Evolutionary conservation across 2,888 invertebrate species (phyloP).

Genomic region (Halictus ligatus): DNA sequence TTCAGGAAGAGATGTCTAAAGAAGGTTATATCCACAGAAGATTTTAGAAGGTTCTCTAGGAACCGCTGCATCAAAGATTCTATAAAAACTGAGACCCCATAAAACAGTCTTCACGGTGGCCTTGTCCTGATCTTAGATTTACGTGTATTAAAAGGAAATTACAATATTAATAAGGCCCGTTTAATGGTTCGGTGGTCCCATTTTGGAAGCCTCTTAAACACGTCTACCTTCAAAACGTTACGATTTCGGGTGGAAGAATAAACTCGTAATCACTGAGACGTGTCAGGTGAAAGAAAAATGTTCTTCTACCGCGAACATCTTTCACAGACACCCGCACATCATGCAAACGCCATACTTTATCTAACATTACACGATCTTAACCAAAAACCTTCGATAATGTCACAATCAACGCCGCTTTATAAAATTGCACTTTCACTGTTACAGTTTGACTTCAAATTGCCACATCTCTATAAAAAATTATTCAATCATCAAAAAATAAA

Average conservation of each 20-base stretch:
- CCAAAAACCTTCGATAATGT: too few relatives aligned
- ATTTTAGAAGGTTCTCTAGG: background rate
- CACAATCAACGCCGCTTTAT: too few relatives aligned
- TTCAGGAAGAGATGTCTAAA: background rate
- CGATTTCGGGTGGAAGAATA: slow-evolving; percentile 41
- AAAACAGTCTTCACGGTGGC: slow-evolving; percentile 77
- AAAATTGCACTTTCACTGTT: too few relatives aligned
- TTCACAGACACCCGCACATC: background rate
- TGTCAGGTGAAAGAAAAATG: slow-evolving; percentile 52
- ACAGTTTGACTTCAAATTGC: too few relatives aligned
- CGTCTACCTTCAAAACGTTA: slow-evolving; percentile 39
- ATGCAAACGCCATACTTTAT: too few relatives aligned
- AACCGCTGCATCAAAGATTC: slow-evolving; percentile 46
- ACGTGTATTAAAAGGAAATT: slow-evolving; percentile 79
- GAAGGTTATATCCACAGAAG: background rate
- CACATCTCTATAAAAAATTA: too few relatives aligned
- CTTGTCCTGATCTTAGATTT: slow-evolving; percentile 78
- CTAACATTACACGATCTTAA: too few relatives aligned
- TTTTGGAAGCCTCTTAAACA: slow-evolving; percentile 50
- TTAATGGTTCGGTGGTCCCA: slow-evolving; percentile 70
- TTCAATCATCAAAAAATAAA: too few relatives aligned
- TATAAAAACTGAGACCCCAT: slow-evolving; percentile 62
- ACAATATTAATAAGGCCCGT: slow-evolving; percentile 79
- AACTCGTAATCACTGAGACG: slow-evolving; percentile 66
- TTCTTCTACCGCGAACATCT: slow-evolving; percentile 40